Base-by-base conservation (phyloP, 2,888 invertebrate species). In the Parasteatoda lunata region DNA sequence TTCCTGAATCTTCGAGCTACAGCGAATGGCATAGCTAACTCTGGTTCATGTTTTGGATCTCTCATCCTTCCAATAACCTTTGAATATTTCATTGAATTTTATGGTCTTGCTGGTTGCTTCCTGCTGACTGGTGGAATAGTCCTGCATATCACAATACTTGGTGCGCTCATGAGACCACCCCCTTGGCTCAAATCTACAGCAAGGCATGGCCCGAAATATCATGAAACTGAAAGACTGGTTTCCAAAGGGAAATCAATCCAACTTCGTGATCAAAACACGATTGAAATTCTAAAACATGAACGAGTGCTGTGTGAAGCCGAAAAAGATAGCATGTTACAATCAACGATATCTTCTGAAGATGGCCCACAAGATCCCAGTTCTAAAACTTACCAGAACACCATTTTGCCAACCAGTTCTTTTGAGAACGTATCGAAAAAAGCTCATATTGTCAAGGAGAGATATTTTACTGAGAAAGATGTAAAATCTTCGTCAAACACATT, bases 41-140 rank as follows among this genome's bases (percentile, higher is more conserved):
- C 90, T 6, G 90, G 90, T 45, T 88, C 88, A 4, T 89, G 90
- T 6, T 49, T 90, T 5, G 90, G 90, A 4, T 88, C 90, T 5
- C 84, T 90, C 30, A 69, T 89, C 4, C 75, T 90, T 15, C 89
- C 89, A 4, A 75, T 88, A 9, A 59, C 89, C 3, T 79, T 88
- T 8, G 89, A 88, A 13, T 52, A 77, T 8, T 69, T 89, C 71
- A 77, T 90, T 8, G 69, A 51, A 5, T n/a, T 81, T 9, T 89
- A 88, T 15, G 88, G 87, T 9, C 78, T 90, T 2, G 65, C 88
- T 7, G 88, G 88, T n/a, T 75, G 84, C 54, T 89, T 90, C 51
- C 80, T 90, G 8, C 75, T 90, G 7, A 83, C 88, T 59, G 86
- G 88, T n/a, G 86, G 80, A 6, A 80, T 90, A 48, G 77, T 88